These are phyloP conservation scores for Euura lappo DNA, from an alignment of 1,140 invertebrate genomes.

Conservation along the genomic window DNA sequence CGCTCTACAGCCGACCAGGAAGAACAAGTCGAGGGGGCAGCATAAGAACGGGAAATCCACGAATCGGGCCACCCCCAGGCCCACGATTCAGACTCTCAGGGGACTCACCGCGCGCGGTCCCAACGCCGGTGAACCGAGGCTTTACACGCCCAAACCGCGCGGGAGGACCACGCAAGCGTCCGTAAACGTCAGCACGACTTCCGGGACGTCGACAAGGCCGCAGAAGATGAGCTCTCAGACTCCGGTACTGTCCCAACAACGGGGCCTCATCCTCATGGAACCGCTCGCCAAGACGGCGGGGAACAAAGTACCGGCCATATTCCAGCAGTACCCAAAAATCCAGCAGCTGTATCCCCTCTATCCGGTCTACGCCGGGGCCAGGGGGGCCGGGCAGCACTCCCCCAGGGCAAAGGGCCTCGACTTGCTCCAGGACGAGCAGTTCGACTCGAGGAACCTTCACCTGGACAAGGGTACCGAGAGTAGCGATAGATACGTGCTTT, in stretches of 20 bases:
- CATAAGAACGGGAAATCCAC: constrained; percentile 54
- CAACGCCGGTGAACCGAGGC: constrained; percentile 28
- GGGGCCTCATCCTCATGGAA: constrained; percentile 48
- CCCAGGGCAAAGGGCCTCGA: constrained; percentile 58
- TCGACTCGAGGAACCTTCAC: constrained; percentile 54
- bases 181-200: constrained; percentile 17
- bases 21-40: constrained; percentile 48
- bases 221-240: constrained; percentile 26
- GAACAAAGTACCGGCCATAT: constrained; percentile 71
- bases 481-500: constrained; percentile 36
- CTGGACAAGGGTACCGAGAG: constrained; percentile 55
- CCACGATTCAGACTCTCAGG: constrained; percentile 53
- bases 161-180: constrained; percentile 45
- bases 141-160: constrained; percentile 42
- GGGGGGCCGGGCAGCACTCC: constrained; percentile 46
- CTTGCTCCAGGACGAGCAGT: constrained; percentile 54
- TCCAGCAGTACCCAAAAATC: constrained; percentile 76
- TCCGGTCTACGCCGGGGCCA: constrained; percentile 57
- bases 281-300: constrained; percentile 43
- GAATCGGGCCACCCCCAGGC: constrained; percentile 48
- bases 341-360: constrained; percentile 77
- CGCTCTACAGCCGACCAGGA: constrained; percentile 49
- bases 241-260: constrained; percentile 38
- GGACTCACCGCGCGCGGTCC: constrained; percentile 51
- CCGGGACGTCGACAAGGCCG: constrained; percentile 23